phyloP scores from a whole-genome alignment of 1,140 invertebrate genomes.

The Aphaenogaster ashmeadi region DNA sequence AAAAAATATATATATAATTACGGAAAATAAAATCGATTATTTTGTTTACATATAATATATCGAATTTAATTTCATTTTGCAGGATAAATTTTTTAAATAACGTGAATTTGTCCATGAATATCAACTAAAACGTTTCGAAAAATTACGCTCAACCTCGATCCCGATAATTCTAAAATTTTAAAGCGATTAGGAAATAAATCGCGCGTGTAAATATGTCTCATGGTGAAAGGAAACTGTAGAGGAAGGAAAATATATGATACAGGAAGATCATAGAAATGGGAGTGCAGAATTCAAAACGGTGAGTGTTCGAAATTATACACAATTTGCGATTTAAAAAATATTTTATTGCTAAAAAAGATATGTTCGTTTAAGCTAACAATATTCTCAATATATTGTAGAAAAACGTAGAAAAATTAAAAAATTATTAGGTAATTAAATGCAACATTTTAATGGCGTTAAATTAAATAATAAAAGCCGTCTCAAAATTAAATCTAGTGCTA shows the following conservation, averaged over 20 bases:
- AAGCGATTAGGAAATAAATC: conserved; percentile 42
- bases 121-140: conserved; percentile 24
- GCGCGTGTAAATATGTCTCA: conserved; percentile 51
- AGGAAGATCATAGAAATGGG: conserved; percentile 36
- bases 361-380: conserved; percentile 3
- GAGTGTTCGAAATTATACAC: conserved; percentile 27
- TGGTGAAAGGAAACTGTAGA: not conserved
- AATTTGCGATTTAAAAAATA: not conserved
- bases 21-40: not conserved
- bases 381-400: not conserved
- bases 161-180: conserved; percentile 17
- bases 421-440: conserved; percentile 15
- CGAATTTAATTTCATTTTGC: conserved; percentile 8
- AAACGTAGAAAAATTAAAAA: conserved; percentile 44
- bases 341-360: not conserved
- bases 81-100: conserved; percentile 18
- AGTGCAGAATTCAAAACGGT: conserved; percentile 53
- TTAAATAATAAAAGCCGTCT: conserved; percentile 3
- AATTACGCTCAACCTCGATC: conserved; percentile 26
- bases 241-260: not conserved
- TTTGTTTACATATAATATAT: not conserved
- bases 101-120: conserved; percentile 7
- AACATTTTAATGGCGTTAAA: not conserved
- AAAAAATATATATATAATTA: not conserved
- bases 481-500: not conserved